A percentile compares a stretch with the other conserved stretches of the same genome.
These are phyloP conservation scores for Pediacus dermestoides DNA, from an alignment of 2,888 invertebrate genomes.

Conservation along the genomic window DNA sequence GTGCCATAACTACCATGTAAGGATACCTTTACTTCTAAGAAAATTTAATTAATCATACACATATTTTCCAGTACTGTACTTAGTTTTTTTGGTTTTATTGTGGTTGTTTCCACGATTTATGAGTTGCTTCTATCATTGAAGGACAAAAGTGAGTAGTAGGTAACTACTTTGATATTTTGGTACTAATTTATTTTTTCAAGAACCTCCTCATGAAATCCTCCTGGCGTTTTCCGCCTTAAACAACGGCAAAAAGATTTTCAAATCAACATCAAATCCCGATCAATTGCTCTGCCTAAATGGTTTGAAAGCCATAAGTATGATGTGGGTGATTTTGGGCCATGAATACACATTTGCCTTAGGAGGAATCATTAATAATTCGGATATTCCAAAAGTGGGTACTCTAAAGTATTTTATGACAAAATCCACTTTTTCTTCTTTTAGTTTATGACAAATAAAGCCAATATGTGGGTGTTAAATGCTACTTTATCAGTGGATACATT, in stretches of 20 bases:
- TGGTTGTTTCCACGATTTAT: constrained; percentile 6
- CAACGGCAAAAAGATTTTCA: constrained; percentile 19
- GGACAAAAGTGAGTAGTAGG: constrained; percentile 3
- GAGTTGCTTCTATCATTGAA: constrained; percentile 5
- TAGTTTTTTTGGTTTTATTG: constrained; percentile 1
- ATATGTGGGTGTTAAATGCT: constrained; percentile 41
- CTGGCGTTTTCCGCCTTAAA: constrained; percentile 15
- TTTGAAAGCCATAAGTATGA: constrained; percentile 39
- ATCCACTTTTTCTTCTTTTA: not conserved
- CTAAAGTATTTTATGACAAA: not conserved
- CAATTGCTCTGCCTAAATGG: constrained; percentile 48
- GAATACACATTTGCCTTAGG: not conserved
- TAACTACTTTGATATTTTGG: not conserved
- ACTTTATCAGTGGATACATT: constrained; percentile 60
- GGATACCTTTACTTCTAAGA: not conserved
- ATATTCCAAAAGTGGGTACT: not conserved
- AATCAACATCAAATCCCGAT: constrained; percentile 5
- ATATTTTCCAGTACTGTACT: too few species aligned
- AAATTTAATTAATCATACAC: too few species aligned
- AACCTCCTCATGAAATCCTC: constrained; percentile 8
- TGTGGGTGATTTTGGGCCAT: constrained; percentile 5
- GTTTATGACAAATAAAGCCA: not conserved
- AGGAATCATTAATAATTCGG: not conserved
- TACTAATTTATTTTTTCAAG: constrained; percentile 8
- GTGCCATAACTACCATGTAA: constrained; percentile 15